These are phyloP conservation scores for Aramus guarauna DNA, from an alignment of 2,113 vertebrate genomes.

Conservation along the genomic window DNA sequence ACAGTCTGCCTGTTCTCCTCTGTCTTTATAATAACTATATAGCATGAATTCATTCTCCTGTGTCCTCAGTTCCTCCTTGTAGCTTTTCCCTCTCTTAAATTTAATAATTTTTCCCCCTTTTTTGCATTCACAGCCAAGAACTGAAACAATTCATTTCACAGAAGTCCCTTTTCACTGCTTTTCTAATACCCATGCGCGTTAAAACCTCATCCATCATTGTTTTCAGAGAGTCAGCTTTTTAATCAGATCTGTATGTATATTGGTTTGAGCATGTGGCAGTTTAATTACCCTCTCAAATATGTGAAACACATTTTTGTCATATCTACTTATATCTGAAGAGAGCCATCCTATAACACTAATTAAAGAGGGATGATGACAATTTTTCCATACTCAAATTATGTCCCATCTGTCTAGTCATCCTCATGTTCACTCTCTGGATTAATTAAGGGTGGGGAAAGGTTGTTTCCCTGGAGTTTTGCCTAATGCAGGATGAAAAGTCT, in stretches of 20 bases:
- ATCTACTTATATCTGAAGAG: slow-evolving; percentile 72
- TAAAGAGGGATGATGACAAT: slow-evolving; percentile 65
- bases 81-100: not conserved
- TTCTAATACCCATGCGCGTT: slow-evolving; percentile 30
- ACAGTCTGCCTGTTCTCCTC: not conserved
- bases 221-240: slow-evolving; percentile 62
- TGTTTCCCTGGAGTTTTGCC: slow-evolving; percentile 57
- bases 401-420: slow-evolving; percentile 67
- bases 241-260: slow-evolving; percentile 72
- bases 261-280: slow-evolving; percentile 71
- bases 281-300: slow-evolving; percentile 75
- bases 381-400: slow-evolving; percentile 65
- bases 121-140: not conserved
- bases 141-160: slow-evolving; percentile 18
- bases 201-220: slow-evolving; percentile 68
- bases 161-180: not conserved
- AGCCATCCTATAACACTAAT: slow-evolving; percentile 68
- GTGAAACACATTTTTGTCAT: slow-evolving; percentile 72
- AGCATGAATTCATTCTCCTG: not conserved
- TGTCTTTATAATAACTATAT: not conserved
- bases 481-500: slow-evolving; percentile 34
- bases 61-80: not conserved
- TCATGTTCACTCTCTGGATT: slow-evolving; percentile 57
- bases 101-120: not conserved
- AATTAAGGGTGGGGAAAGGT: slow-evolving; percentile 64